Conservation (phyloP, 1,140 invertebrate species). For the Helicoverpa armigera region DNA sequence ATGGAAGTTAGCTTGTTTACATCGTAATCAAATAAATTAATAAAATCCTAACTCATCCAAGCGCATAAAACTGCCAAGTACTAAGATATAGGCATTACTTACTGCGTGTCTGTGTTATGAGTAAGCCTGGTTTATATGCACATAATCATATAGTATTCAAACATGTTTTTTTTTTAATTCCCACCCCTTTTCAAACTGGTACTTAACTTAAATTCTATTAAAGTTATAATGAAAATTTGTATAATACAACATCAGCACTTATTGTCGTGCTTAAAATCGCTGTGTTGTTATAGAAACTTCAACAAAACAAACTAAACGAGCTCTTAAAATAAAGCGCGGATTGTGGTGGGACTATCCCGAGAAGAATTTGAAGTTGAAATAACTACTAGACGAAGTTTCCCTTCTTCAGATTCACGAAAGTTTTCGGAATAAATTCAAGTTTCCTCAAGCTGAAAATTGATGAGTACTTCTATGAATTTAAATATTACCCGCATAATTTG, state of each 20-base stretch:
- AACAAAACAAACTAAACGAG: conserved; percentile 59
- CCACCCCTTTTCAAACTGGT: too few relatives aligned
- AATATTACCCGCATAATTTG: conserved; percentile 45
- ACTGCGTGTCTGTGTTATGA: too few relatives aligned
- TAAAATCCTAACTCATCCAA: conserved; percentile 30
- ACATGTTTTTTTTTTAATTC: too few relatives aligned
- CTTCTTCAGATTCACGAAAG: conserved; percentile 56
- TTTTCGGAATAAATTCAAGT: conserved; percentile 67
- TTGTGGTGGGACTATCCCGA: conserved; percentile 57
- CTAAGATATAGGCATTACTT: too few relatives aligned
- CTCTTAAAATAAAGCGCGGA: conserved; percentile 59
- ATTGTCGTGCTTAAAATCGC: conserved; percentile 9
- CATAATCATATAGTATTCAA: too few relatives aligned
- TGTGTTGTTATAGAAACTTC: conserved; percentile 42
- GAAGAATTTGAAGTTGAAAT: conserved; percentile 68
- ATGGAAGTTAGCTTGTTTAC: conserved; percentile 42
- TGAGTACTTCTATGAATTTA: conserved; percentile 59
- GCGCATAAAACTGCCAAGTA: neutral
- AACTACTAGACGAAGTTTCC: conserved; percentile 67
- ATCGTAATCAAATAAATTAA: conserved; percentile 29
- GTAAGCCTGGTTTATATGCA: too few relatives aligned
- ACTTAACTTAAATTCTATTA: neutral
- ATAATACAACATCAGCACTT: neutral
- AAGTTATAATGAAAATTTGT: neutral
- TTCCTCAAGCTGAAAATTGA: conserved; percentile 60